phyloP scores from a whole-genome alignment of 2,888 invertebrate species.

The Oscheius myriophilus region DNA sequence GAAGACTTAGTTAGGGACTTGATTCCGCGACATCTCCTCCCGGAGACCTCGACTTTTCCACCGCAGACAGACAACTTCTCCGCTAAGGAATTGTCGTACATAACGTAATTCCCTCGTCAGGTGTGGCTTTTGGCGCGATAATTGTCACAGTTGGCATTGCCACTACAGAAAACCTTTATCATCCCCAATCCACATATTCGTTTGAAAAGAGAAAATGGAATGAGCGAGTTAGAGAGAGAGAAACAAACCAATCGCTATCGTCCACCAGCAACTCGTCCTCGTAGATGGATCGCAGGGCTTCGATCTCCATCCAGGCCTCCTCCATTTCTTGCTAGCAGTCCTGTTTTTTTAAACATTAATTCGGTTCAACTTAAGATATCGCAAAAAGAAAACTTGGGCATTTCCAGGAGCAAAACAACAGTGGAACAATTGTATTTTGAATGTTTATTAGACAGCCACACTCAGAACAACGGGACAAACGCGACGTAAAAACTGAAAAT shows the following conservation, averaged over 20 bases:
- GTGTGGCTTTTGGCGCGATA: too few species aligned
- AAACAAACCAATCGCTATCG: conserved; percentile 14
- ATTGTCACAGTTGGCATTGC: too few species aligned
- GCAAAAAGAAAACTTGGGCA: neutral
- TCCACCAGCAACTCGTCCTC: conserved; percentile 33
- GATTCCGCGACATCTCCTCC: too few species aligned
- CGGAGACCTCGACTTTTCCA: too few species aligned
- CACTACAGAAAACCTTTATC: too few species aligned
- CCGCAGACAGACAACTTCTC: too few species aligned
- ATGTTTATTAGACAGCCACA: neutral
- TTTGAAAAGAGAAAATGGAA: too few species aligned
- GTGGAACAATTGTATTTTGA: neutral
- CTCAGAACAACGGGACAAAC: neutral
- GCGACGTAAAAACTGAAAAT: neutral
- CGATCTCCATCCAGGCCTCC: conserved; percentile 34
- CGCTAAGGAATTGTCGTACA: too few species aligned
- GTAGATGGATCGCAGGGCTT: conserved; percentile 34
- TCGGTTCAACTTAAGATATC: neutral
- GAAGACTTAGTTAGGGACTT: too few species aligned
- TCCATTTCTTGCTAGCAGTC: conserved; percentile 26
- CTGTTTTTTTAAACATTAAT: neutral
- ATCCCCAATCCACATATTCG: too few species aligned
- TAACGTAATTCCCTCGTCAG: too few species aligned
- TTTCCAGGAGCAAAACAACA: neutral
- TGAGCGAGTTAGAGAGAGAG: too few species aligned